Percentiles rank a stretch among this genome's conserved stretches.
Conservation (phyloP, 2,888 invertebrate species). For the Sinohyriopsis cumingii region DNA sequence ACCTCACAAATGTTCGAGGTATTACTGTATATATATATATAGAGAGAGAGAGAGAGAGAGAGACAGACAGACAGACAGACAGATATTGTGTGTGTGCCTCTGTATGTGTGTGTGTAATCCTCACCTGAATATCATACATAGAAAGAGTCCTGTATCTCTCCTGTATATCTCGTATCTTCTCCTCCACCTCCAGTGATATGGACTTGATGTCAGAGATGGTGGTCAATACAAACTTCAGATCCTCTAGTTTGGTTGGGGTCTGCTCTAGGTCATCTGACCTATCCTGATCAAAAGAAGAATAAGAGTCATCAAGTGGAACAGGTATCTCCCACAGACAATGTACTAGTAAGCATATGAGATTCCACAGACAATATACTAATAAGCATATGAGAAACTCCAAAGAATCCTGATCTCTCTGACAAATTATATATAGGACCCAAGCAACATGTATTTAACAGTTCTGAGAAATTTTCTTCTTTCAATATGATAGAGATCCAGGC, state of each 20-base stretch:
- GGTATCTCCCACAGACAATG: neutral
- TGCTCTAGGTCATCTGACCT: conserved; percentile 81
- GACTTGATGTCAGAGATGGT: conserved; percentile 84
- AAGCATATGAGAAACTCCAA: too few species aligned
- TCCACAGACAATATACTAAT: neutral
- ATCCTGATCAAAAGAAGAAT: conserved; percentile 65
- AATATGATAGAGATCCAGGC: too few species aligned
- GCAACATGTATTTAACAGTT: too few species aligned
- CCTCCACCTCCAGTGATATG: conserved; percentile 84
- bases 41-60: too few species aligned
- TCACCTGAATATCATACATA: conserved; percentile 81
- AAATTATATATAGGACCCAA: too few species aligned
- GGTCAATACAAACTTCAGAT: conserved; percentile 88
- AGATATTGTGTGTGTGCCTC: too few species aligned
- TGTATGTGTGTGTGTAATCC: conserved; percentile 4
- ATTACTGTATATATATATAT: too few species aligned
- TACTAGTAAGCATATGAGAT: too few species aligned
- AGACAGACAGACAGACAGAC: too few species aligned
- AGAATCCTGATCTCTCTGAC: too few species aligned
- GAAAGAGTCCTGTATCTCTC: conserved; percentile 84
- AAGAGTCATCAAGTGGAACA: neutral
- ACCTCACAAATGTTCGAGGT: too few species aligned
- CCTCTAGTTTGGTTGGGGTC: conserved; percentile 84
- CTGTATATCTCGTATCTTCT: conserved; percentile 81
- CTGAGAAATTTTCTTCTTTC: too few species aligned